Evolutionary conservation across 2,113 vertebrate species (phyloP).

Genomic region (Oreochromis aureus): DNA sequence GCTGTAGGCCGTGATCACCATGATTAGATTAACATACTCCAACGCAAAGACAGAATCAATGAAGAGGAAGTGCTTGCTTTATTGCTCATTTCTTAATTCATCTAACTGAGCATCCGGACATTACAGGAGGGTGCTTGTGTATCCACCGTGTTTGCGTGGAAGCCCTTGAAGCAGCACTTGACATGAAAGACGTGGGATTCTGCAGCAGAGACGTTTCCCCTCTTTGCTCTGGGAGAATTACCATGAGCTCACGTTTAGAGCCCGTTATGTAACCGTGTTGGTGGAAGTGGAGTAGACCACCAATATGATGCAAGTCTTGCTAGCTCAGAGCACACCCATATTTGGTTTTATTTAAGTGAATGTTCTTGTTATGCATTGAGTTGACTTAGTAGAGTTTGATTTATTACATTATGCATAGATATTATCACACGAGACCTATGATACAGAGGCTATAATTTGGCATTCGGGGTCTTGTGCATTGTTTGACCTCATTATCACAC

Average conservation of each 20-base stretch:
- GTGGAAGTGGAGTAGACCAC: constrained; percentile 20
- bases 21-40: neutral
- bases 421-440: neutral
- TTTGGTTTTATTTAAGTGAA: neutral
- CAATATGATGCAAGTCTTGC: neutral
- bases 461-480: neutral
- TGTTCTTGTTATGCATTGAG: neutral
- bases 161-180: constrained; percentile 16
- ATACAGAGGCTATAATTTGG: neutral
- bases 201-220: constrained; percentile 9
- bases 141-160: neutral
- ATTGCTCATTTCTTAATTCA: constrained; percentile 21
- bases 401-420: neutral
- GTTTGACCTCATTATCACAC: constrained; percentile 2
- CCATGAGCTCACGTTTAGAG: constrained; percentile 26
- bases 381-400: neutral
- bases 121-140: neutral
- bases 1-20: neutral
- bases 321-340: neutral
- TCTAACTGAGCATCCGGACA: constrained; percentile 31
- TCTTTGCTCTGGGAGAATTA: constrained; percentile 9
- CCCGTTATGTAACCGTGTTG: constrained; percentile 20
- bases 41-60: constrained; percentile 23
- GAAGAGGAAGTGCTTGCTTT: constrained; percentile 6
- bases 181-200: constrained; percentile 18